phyloP scores from a whole-genome alignment of 2,888 invertebrate genomes.

The Dastarcus helophoroides region DNA sequence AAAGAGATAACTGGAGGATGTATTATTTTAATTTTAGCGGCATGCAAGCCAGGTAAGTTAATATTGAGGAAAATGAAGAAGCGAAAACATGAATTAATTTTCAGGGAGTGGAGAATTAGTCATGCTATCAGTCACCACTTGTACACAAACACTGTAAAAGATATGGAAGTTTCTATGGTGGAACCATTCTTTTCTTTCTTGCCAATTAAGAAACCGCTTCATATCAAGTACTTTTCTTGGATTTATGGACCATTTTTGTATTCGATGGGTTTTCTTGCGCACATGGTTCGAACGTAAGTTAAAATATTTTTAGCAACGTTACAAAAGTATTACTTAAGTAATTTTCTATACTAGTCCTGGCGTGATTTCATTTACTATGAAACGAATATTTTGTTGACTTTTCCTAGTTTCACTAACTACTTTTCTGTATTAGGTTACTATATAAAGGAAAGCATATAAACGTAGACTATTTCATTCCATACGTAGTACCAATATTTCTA shows the following conservation, averaged over 20 bases:
- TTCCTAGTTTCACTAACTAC: no score
- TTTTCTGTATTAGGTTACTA: no score
- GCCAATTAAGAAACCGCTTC: slow-evolving; percentile 44
- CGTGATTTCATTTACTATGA: no score
- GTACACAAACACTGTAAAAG: slow-evolving; percentile 65
- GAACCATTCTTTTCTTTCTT: slow-evolving; percentile 56
- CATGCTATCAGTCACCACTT: slow-evolving; percentile 70
- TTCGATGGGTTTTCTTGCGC: slow-evolving; percentile 10
- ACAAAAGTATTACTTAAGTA: no score
- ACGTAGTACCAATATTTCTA: slow-evolving; percentile 15
- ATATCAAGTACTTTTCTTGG: slow-evolving; percentile 42
- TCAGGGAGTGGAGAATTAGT: slow-evolving; percentile 59
- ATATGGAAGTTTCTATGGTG: slow-evolving; percentile 56
- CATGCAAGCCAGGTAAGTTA: slow-evolving; percentile 49
- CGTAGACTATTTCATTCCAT: no score
- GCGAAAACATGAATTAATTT: slow-evolving; percentile 17
- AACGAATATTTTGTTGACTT: no score
- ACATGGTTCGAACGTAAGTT: slow-evolving; percentile 17
- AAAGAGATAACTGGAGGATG: slow-evolving; percentile 66
- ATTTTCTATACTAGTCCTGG: no score
- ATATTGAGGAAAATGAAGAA: not conserved
- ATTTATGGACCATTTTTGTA: slow-evolving; percentile 31
- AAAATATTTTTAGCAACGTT: no score
- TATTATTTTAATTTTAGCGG: slow-evolving; percentile 60
- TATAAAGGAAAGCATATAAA: no score